These are phyloP conservation scores for Balearica regulorum DNA, from an alignment of 2,797 vertebrate genomes.

Conservation along the genomic window DNA sequence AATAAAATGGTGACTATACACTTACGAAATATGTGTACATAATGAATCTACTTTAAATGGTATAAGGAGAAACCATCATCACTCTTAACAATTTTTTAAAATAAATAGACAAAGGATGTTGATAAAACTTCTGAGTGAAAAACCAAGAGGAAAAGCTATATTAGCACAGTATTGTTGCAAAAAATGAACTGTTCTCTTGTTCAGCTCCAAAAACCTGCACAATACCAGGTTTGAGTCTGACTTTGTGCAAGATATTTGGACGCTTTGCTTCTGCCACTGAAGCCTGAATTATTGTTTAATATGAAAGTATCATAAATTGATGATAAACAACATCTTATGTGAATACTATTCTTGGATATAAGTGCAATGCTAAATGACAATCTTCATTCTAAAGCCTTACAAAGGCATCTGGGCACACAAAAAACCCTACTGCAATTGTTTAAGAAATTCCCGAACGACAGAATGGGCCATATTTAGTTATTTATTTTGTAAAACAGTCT, in stretches of 20 bases:
- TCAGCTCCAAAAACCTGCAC: not conserved
- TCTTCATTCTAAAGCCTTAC: not conserved
- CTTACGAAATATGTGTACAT: not conserved
- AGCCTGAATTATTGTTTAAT: not conserved
- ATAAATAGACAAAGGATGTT: not conserved
- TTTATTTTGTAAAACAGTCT: not conserved
- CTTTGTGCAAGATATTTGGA: not conserved
- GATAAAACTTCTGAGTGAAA: not conserved
- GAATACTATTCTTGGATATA: not conserved
- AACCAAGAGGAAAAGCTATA: not conserved
- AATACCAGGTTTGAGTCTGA: not conserved
- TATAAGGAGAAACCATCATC: not conserved
- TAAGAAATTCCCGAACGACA: not conserved
- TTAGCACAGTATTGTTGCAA: not conserved
- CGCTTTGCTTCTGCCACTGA: not conserved
- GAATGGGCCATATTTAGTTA: not conserved
- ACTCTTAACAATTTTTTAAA: not conserved
- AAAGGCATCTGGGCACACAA: not conserved
- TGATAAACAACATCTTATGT: not conserved
- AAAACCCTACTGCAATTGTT: not conserved
- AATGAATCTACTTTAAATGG: not conserved
- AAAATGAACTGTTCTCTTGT: not conserved
- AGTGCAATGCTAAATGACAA: not conserved
- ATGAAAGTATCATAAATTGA: not conserved
- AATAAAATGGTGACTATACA: not conserved